These are phyloP conservation scores for Canis aureus DNA, from an alignment of 2,113 vertebrate genomes.

Conservation along the genomic window DNA sequence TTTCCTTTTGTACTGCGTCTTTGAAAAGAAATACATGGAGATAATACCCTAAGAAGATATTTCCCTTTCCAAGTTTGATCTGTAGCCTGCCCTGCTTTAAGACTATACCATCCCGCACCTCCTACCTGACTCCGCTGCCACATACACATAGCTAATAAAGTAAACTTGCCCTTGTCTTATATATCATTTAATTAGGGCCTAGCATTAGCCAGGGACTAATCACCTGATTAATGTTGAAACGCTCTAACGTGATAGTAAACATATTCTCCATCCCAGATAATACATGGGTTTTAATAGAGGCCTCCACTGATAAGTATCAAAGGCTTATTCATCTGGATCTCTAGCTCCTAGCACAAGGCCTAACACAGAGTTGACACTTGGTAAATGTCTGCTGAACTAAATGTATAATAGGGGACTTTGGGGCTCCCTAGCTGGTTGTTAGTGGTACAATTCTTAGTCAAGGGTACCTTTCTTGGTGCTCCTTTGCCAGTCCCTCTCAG, in stretches of 20 bases:
- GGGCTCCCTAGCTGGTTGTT: background rate
- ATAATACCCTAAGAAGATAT: background rate
- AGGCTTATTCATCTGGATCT: background rate
- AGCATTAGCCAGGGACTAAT: background rate
- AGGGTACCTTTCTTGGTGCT: conserved; percentile 1
- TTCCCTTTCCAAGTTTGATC: background rate
- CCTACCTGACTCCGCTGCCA: background rate
- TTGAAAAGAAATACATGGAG: background rate
- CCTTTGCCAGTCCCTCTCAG: background rate
- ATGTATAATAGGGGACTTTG: background rate
- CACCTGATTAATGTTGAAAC: background rate
- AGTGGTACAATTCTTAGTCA: conserved; percentile 22
- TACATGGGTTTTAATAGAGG: background rate
- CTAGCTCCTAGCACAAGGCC: background rate
- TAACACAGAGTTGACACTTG: background rate
- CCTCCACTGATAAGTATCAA: background rate
- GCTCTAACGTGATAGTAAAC: background rate
- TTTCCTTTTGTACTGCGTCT: background rate
- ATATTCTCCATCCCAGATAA: background rate
- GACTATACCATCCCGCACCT: background rate
- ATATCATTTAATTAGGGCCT: background rate
- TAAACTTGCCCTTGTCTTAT: background rate
- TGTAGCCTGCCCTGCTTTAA: background rate
- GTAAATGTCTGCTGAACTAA: conserved; percentile 17
- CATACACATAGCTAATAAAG: background rate